Conservation (phyloP, 2,888 invertebrate genomes). For the Proisotoma minuta region DNA sequence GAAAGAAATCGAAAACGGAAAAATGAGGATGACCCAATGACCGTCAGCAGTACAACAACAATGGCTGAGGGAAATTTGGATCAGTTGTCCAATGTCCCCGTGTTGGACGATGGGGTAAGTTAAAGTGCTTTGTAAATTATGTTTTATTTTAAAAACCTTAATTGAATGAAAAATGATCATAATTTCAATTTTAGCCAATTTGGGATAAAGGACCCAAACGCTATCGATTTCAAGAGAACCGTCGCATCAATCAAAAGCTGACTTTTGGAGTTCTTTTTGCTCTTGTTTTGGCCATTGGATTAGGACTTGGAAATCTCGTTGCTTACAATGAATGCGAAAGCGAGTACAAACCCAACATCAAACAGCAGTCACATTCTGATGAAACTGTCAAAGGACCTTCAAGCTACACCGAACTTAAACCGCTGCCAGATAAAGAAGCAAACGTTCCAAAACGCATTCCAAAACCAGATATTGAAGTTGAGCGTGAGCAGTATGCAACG, state of each 20-base stretch:
- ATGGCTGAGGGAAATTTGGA: slow-evolving; percentile 21
- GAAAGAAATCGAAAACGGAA: background rate
- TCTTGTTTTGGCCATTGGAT: slow-evolving; percentile 44
- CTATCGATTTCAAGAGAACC: slow-evolving; percentile 45
- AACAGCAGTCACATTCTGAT: background rate
- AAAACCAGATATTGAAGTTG: slow-evolving; percentile 27
- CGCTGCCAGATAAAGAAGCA: too few species aligned
- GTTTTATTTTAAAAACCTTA: background rate
- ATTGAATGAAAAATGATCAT: background rate
- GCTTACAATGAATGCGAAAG: slow-evolving; percentile 47
- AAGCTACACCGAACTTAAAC: too few species aligned
- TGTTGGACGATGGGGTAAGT: slow-evolving; percentile 47
- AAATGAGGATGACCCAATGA: slow-evolving; percentile 4
- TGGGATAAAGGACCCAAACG: slow-evolving; percentile 46
- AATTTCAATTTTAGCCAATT: slow-evolving; percentile 36
- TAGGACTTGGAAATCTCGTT: slow-evolving; percentile 46
- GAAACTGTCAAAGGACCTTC: slow-evolving; percentile 9
- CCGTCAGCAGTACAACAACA: background rate
- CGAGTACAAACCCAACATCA: slow-evolving; percentile 38
- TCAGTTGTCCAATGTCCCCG: slow-evolving; percentile 41
- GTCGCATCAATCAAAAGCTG: slow-evolving; percentile 44
- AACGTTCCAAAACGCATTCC: background rate
- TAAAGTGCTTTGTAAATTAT: background rate
- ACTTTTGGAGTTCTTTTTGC: slow-evolving; percentile 44
- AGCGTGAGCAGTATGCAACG: slow-evolving; percentile 23